Conservation (phyloP, 2,888 invertebrate genomes). For the Taenaris catops region DNA sequence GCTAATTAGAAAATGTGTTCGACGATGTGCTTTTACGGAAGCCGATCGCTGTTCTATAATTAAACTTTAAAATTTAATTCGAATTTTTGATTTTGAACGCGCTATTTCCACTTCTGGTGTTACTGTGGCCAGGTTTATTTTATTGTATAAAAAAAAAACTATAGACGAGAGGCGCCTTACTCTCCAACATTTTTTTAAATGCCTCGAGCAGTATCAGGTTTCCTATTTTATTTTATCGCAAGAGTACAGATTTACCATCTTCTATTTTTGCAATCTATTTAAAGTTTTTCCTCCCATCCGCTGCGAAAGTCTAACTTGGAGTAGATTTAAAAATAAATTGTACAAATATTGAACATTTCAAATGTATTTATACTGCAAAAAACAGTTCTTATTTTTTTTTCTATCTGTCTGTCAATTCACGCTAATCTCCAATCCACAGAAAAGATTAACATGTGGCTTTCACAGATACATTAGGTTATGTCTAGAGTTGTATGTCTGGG, state of each 20-base stretch:
- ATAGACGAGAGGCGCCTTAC: slow-evolving; percentile 20
- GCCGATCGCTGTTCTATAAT: slow-evolving; percentile 69
- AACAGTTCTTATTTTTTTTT: too few relatives aligned
- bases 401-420: too few relatives aligned
- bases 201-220: slow-evolving; percentile 22
- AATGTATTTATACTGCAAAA: too few relatives aligned
- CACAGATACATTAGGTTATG: too few relatives aligned
- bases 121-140: slow-evolving; percentile 32
- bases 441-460: too few relatives aligned
- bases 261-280: slow-evolving; percentile 15
- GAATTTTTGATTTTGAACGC: slow-evolving; percentile 64
- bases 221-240: slow-evolving; percentile 19
- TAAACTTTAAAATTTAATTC: slow-evolving; percentile 67
- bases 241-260: slow-evolving; percentile 12
- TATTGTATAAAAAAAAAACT: slow-evolving; percentile 17
- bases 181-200: slow-evolving; percentile 20
- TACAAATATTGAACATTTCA: too few relatives aligned
- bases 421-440: too few relatives aligned
- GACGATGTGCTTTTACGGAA: slow-evolving; percentile 60
- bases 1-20: slow-evolving; percentile 76
- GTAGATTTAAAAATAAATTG: slow-evolving; percentile 1
- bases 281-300: slow-evolving; percentile 7
- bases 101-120: slow-evolving; percentile 49
- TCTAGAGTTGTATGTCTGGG: too few relatives aligned
- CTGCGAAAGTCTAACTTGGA: slow-evolving; percentile 2